A percentile compares a stretch with the other conserved stretches of the same genome.
Conservation (phyloP, 2,888 invertebrate genomes). For the Encarsia formosa region DNA sequence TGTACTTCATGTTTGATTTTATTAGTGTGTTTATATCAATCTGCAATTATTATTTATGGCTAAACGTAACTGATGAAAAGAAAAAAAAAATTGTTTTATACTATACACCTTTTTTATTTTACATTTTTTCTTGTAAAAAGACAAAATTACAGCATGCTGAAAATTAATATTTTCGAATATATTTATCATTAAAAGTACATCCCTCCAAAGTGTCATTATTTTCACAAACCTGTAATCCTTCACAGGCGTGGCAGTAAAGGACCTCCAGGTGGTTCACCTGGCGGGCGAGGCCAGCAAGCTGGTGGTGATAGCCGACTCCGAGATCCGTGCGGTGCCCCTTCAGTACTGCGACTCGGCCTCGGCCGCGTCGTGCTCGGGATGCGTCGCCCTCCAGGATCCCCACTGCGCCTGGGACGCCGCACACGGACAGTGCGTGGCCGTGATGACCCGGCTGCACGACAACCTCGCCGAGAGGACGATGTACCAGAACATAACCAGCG, state of each 20-base stretch:
- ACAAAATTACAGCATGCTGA: too few relatives aligned
- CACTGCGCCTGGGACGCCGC: constrained; percentile 93
- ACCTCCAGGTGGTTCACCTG: constrained; percentile 63
- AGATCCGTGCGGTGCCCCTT: constrained; percentile 78
- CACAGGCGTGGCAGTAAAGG: constrained; percentile 59
- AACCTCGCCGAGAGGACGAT: constrained; percentile 59
- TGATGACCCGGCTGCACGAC: constrained; percentile 57
- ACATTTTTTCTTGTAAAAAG: too few relatives aligned
- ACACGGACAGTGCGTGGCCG: constrained; percentile 56
- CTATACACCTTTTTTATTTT: too few relatives aligned
- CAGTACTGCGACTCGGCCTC: constrained; percentile 67
- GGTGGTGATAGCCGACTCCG: constrained; percentile 83
- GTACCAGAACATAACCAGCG: constrained; percentile 70
- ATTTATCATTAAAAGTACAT: too few relatives aligned
- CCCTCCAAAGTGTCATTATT: too few relatives aligned
- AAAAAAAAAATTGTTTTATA: too few relatives aligned
- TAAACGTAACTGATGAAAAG: too few relatives aligned
- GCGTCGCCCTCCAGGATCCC: constrained; percentile 90
- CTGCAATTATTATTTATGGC: too few relatives aligned
- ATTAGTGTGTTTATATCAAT: too few relatives aligned
- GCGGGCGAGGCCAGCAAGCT: constrained; percentile 74
- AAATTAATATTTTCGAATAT: too few relatives aligned
- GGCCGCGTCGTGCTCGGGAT: constrained; percentile 64
- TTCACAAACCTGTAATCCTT: too few relatives aligned
- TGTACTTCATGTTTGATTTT: too few relatives aligned